Percentiles rank a stretch among this genome's conserved stretches.
Evolutionary conservation across 2,797 vertebrate species (phyloP).

Genomic region (Phoeniculus purpureus): DNA sequence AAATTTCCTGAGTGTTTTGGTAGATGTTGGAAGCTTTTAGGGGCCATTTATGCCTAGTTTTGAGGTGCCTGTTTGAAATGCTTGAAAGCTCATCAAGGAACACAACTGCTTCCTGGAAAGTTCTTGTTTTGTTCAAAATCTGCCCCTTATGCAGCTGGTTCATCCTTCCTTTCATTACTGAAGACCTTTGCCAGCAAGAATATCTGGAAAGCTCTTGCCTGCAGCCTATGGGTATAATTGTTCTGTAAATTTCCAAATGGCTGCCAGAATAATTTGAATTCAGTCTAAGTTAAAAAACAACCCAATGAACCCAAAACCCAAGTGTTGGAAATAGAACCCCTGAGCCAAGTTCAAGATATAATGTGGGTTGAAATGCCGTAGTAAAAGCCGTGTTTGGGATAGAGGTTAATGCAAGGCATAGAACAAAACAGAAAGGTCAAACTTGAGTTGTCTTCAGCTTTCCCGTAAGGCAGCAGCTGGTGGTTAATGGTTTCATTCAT

Average conservation of each 20-base stretch:
- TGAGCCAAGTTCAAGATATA: background rate
- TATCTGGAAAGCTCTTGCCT: constrained; percentile 26
- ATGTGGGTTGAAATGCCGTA: background rate
- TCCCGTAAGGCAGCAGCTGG: constrained; percentile 19
- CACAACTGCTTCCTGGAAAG: constrained; percentile 38
- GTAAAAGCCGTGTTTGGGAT: background rate
- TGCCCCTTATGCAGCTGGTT: background rate
- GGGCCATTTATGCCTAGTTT: constrained; percentile 57
- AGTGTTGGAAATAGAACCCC: background rate
- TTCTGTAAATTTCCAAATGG: background rate
- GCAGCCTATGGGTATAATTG: background rate
- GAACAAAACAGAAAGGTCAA: background rate
- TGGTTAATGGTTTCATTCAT: constrained; percentile 42
- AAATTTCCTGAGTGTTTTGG: constrained; percentile 31
- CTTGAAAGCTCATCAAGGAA: constrained; percentile 60
- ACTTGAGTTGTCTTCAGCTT: constrained; percentile 31
- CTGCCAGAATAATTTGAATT: constrained; percentile 26
- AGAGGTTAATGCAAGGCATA: background rate
- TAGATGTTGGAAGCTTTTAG: constrained; percentile 48
- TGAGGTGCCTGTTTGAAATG: constrained; percentile 69
- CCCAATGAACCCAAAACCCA: no score
- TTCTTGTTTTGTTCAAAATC: background rate
- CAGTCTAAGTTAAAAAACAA: background rate
- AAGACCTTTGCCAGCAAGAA: constrained; percentile 19
- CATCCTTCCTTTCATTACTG: constrained; percentile 1